Evolutionary conservation across 1,140 invertebrate species (phyloP).

Genomic region (Helicorthomorpha holstii): DNA sequence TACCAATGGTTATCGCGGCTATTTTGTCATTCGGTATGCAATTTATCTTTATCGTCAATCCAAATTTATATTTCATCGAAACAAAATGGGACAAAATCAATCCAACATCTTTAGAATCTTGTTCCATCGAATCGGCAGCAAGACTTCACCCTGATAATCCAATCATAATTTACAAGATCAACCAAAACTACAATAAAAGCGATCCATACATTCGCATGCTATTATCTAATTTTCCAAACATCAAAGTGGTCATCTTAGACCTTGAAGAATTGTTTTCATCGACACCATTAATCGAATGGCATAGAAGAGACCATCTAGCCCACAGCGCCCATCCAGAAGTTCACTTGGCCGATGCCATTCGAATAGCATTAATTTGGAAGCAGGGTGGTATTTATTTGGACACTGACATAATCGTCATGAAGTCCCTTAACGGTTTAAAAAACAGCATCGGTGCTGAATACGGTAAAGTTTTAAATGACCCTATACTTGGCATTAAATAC

Average conservation of each 20-base stretch:
- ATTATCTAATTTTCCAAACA: too few species aligned
- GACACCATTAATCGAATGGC: constrained; percentile 1
- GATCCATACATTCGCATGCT: too few species aligned
- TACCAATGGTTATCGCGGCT: too few species aligned
- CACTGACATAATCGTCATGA: not conserved
- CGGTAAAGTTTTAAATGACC: too few species aligned
- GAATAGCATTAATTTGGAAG: not conserved
- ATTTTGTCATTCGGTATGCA: too few species aligned
- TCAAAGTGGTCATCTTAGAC: not conserved
- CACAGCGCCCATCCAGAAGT: not conserved
- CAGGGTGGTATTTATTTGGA: constrained; percentile 2
- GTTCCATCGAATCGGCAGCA: not conserved
- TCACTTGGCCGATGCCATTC: not conserved
- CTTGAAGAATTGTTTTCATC: not conserved
- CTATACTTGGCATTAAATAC: not conserved
- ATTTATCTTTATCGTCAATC: too few species aligned
- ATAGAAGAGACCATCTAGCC: not conserved
- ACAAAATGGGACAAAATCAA: too few species aligned
- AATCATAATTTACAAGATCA: too few species aligned
- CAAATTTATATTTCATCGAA: too few species aligned
- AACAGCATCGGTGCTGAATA: not conserved
- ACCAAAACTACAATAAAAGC: too few species aligned
- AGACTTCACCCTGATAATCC: not conserved
- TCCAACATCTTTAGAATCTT: not conserved
- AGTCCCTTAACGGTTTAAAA: not conserved